Evolutionary conservation across 2,797 vertebrate species (phyloP), one percentile per base, ranked within the genome.

Genomic region (Danio tinwini): DNA sequence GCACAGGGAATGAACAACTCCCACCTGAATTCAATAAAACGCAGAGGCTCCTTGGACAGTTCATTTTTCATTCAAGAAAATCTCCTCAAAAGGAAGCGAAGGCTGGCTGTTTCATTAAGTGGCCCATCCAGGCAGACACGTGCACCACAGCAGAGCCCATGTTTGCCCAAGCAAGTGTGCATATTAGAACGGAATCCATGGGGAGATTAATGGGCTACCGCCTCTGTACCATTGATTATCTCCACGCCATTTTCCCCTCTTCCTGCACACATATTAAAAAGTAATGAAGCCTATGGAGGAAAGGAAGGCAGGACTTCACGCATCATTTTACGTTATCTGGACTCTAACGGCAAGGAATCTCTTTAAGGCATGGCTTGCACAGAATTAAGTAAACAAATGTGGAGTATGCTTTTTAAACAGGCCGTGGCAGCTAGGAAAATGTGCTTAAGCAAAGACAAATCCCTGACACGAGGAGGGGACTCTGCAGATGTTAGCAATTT

Each of bases 371-470:
- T 90, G 90, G 91, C 93, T 93, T 92, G 92, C 93, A 90, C 87
- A 85, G 89, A 93, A 93, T 94, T 93, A 92, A 91, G 92, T 93
- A 94, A 94, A 94, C 92, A 94, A 92, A 94, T 92, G 90, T 89
- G 80, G 89, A 89, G 87, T 87, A 85, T 87, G 82, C 87, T 72
- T 85, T 87, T 75, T 81, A 87, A 89, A 87, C 86, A 80, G 80
- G 62, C 64, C 76, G 86, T 84, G 82, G 85, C 39, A 83, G 89
- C 86, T 89, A 85, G 90, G 88, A 90, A 91, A 90, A 87, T 92
- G 87, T 88, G 89, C 75, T 92, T 90, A 89, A 91, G 88, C 87
- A 91, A 93, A 90, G 90, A 91, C 89, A 91, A 90, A 86, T 80
- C 85, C 81, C 88, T 83, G 88, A 91, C 90, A 92, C 90, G 88